Percentiles rank a stretch among this genome's conserved stretches.
Conservation (phyloP, 2,888 invertebrate genomes). For the Chymomyza amoena region DNA sequence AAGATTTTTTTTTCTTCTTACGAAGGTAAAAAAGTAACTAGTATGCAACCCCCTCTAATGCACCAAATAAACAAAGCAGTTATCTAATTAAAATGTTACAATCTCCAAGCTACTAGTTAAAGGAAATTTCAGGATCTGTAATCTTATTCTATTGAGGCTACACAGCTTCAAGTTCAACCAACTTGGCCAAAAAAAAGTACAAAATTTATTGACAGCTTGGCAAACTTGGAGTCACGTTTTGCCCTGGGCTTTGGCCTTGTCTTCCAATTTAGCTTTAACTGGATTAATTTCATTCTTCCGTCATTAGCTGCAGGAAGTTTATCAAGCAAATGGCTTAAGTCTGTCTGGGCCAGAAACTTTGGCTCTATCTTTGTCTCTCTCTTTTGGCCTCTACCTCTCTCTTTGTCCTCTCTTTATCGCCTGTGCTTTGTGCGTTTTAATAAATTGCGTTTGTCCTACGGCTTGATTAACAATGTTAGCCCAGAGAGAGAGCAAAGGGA, state of each 20-base stretch:
- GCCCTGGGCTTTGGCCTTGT: conserved; percentile 5
- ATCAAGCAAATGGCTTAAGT: conserved; percentile 5
- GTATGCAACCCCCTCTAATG: too few species aligned
- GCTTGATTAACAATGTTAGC: conserved; percentile 47
- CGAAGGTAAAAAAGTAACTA: too few species aligned
- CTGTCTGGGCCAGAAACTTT: conserved; percentile 9
- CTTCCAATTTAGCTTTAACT: conserved; percentile 41
- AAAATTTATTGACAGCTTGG: not conserved
- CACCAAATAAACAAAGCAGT: too few species aligned
- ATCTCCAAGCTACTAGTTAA: too few species aligned
- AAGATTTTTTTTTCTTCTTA: too few species aligned
- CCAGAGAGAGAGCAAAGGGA: conserved; percentile 17
- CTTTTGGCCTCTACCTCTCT: not conserved
- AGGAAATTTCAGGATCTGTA: too few species aligned
- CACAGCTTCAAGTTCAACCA: not conserved
- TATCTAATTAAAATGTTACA: too few species aligned
- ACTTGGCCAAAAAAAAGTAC: too few species aligned
- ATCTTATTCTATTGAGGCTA: too few species aligned
- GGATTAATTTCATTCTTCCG: conserved; percentile 44
- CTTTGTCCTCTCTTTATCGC: conserved; percentile 15
- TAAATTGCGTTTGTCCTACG: conserved; percentile 49
- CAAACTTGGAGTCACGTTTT: conserved; percentile 32
- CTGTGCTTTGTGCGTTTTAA: conserved; percentile 43
- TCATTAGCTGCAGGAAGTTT: conserved; percentile 40
- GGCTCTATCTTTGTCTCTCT: conserved; percentile 7